Evolutionary conservation across 2,888 invertebrate species (phyloP).

Genomic region (Plagodis dolabraria): DNA sequence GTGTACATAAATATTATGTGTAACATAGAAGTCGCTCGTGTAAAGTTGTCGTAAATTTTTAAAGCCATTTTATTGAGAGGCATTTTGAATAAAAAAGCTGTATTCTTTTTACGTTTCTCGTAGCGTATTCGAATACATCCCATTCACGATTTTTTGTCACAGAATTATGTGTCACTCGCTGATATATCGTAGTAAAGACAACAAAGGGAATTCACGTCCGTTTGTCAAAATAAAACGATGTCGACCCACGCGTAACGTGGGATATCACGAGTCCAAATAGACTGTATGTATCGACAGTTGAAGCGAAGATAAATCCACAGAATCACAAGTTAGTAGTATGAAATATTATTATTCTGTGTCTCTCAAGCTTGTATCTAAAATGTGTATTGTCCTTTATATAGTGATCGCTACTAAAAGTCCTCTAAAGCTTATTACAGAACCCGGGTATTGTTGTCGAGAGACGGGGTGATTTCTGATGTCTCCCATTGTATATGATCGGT

Average conservation of each 20-base stretch:
- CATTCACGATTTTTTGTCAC: constrained; percentile 59
- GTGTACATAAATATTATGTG: constrained; percentile 13
- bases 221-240: constrained; percentile 79
- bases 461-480: constrained; percentile 74
- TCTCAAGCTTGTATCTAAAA: constrained; percentile 44
- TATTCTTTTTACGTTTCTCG: constrained; percentile 46
- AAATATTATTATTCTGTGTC: constrained; percentile 52
- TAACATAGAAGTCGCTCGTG: constrained; percentile 22
- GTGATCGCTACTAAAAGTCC: constrained; percentile 53
- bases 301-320: constrained; percentile 48
- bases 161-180: constrained; percentile 67
- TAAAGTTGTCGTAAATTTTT: constrained; percentile 28
- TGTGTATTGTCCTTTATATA: constrained; percentile 57
- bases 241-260: constrained; percentile 73
- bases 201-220: constrained; percentile 73
- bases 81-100: constrained; percentile 22
- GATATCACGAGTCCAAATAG: constrained; percentile 58
- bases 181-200: constrained; percentile 74
- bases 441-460: constrained; percentile 65
- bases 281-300: constrained; percentile 42
- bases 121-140: constrained; percentile 49
- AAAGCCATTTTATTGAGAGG: constrained; percentile 21
- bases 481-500: constrained; percentile 64
- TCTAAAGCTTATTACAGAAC: constrained; percentile 66
- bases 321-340: constrained; percentile 39